These are phyloP conservation scores for Microctonus aethiopoides DNA, from an alignment of 2,888 invertebrate genomes.

Conservation along the genomic window DNA sequence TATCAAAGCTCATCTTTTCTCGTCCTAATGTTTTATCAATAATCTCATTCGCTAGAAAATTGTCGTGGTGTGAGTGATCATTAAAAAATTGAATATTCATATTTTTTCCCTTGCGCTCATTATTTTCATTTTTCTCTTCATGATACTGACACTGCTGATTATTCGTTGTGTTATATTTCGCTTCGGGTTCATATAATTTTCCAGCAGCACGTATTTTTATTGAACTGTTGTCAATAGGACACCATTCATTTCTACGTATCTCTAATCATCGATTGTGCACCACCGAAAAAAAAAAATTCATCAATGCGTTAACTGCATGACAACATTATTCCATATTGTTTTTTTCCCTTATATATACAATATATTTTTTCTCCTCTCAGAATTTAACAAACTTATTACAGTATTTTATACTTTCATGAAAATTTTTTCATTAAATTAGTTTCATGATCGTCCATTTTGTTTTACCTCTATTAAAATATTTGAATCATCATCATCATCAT, in stretches of 20 bases:
- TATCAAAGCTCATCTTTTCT: constrained; percentile 33
- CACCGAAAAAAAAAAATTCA: constrained; percentile 59
- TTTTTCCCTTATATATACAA: background rate
- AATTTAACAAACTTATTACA: background rate
- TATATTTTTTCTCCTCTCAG: background rate
- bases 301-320: constrained; percentile 50
- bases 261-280: constrained; percentile 59
- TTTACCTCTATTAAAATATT: too few relatives aligned
- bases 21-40: constrained; percentile 7
- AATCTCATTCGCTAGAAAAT: constrained; percentile 33
- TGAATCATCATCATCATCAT: too few relatives aligned
- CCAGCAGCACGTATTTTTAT: constrained; percentile 63
- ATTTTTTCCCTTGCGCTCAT: constrained; percentile 31
- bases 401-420: too few relatives aligned
- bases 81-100: constrained; percentile 33
- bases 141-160: constrained; percentile 39
- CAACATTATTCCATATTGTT: constrained; percentile 5
- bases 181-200: constrained; percentile 56
- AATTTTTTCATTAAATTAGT: too few relatives aligned
- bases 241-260: constrained; percentile 50
- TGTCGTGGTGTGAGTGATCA: constrained; percentile 27
- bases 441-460: too few relatives aligned
- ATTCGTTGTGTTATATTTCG: constrained; percentile 45
- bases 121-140: constrained; percentile 22
- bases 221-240: constrained; percentile 60